Evolutionary conservation across 1,140 invertebrate species (phyloP), one percentile per base, ranked within the genome.

Genomic region (Patella vulgata): DNA sequence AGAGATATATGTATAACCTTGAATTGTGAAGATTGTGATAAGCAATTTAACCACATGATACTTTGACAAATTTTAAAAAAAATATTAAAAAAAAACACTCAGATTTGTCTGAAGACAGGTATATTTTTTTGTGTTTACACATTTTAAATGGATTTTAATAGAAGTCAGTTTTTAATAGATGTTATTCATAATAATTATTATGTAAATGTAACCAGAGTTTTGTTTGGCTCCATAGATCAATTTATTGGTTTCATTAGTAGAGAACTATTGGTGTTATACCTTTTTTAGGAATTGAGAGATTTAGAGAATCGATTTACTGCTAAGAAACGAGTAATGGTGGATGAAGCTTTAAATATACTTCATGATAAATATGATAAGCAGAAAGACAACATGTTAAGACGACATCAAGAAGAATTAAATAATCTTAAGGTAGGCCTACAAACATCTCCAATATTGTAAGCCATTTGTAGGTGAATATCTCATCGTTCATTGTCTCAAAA

Each of bases 321-420:
- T 2, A 59, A 78, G 65, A 78, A 75, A 54, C 72, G 73, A 39
- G 56, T 80, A 31, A 74, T 79, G 74, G 71, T 82, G 30, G 79
- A 81, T 68, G 75, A 78, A 23, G 79, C 78, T 12, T 47, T 79
- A 0, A 73, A 59, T 63, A 74, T 76, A 52, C 69, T 82, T 2
- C 66, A 72, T 36, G 71, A 74, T 5, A 80, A 80, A 40, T 79
- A 80, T 47, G 75, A 80, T 43, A 74, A 73, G 51, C 42, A 63
- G 23, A 44, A 73, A 12, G 71, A 74, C 27, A 63, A 75, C 6
- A 58, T 80, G 61, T 30, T 53, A 27, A 71, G 68, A 42, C 61
- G 66, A 54, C 80, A 82, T 46, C 72, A 79, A 40, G 60, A 72
- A 19, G 77, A 82, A 57, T 61, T 82, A 12, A 65, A 57, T 50